Conservation (phyloP, 2,888 invertebrate genomes). For the Lordiphosa fenestrarum region DNA sequence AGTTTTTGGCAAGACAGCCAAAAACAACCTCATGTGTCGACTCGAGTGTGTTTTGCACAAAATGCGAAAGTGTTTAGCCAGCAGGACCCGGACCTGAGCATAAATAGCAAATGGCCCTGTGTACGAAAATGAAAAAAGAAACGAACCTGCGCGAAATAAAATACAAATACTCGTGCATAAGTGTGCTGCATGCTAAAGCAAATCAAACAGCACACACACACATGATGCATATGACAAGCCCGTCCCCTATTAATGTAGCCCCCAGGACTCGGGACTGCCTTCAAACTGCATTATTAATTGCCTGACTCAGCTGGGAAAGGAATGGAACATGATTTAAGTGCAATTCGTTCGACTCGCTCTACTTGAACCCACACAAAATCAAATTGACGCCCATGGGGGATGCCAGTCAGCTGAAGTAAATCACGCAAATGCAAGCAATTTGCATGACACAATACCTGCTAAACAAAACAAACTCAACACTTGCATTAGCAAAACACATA, state of each 20-base stretch:
- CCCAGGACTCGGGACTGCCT: background rate
- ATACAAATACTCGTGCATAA: slow-evolving; percentile 62
- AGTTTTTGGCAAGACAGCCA: slow-evolving; percentile 48
- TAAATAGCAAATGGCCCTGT: slow-evolving; percentile 60
- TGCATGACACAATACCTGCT: slow-evolving; percentile 17
- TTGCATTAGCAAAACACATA: slow-evolving; percentile 19
- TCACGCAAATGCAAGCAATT: slow-evolving; percentile 20
- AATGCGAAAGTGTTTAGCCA: slow-evolving; percentile 59
- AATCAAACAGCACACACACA: slow-evolving; percentile 59
- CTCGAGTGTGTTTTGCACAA: slow-evolving; percentile 32
- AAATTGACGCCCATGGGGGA: slow-evolving; percentile 16
- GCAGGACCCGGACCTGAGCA: slow-evolving; percentile 35
- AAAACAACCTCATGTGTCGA: slow-evolving; percentile 13
- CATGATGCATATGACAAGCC: slow-evolving; percentile 63
- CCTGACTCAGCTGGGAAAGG: slow-evolving; percentile 14
- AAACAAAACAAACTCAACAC: slow-evolving; percentile 15
- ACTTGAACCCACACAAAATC: slow-evolving; percentile 1
- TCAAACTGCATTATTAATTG: slow-evolving; percentile 37
- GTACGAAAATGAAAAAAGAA: slow-evolving; percentile 33
- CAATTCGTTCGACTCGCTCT: background rate
- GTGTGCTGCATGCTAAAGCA: slow-evolving; percentile 55
- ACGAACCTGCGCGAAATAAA: slow-evolving; percentile 50
- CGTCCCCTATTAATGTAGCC: background rate
- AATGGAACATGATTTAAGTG: slow-evolving; percentile 11
- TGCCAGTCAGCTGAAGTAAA: slow-evolving; percentile 29